Base-by-base conservation (phyloP, 1,140 invertebrate species). In the Ladona fulva region DNA sequence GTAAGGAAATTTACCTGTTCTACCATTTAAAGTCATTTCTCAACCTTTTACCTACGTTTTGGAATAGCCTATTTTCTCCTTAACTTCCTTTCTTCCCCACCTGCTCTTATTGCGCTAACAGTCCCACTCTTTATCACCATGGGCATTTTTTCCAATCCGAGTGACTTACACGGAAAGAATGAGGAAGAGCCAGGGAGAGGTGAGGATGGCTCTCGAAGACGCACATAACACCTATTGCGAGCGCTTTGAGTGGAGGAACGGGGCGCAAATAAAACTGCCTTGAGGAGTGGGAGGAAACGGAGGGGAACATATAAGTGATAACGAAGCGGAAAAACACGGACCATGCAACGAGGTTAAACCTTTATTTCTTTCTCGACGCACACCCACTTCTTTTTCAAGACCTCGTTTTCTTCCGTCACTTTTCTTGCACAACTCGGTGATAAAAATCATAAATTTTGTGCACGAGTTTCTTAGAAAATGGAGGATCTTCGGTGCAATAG, bases 261-360 rank as follows among this genome's bases (percentile, higher is more conserved):
- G n/a, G n/a, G n/a, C n/a, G 29, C 29, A 37, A 37, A 37, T 37
- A 37, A 37, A 37, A 37, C n/a, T n/a, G n/a, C n/a, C n/a, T n/a
- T n/a, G n/a, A n/a, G n/a, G n/a, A n/a, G n/a, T n/a, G n/a, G n/a
- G n/a, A n/a, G n/a, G n/a, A n/a, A n/a, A n/a, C n/a, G 29, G 29
- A 37, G 29, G 29, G 29, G 29, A 37, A n/a, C n/a, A n/a, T n/a
- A n/a, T n/a, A n/a, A 37, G 52, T 66, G 52, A 66, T 66, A 66
- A 66, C 52, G 52, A 66, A 66, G 52, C n/a, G 52, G 52, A 66
- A 66, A 66, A 66, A 66, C 52, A 66, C 52, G 52, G 52, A 66
- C 52, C 29, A 22, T 66, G 52, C 52, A 66, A 66, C n/a, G 52
- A 66, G 52, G 52, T 66, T 66, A 66, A 66, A 16, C n/a, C 52